phyloP scores from a whole-genome alignment of 2,113 vertebrate species.

The Labrus mixtus region DNA sequence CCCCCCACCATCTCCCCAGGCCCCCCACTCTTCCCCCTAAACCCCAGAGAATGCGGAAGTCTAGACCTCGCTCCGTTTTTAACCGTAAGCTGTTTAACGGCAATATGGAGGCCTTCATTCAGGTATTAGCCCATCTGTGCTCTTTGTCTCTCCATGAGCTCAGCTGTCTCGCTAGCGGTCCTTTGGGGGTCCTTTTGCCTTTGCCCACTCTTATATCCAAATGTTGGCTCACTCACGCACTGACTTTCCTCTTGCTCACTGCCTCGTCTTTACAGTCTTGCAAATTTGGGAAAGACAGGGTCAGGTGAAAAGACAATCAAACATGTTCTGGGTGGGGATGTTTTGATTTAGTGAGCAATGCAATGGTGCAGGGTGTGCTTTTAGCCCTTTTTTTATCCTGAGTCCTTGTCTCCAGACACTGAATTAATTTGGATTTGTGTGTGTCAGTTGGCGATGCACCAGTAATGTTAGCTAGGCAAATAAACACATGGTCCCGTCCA shows the following conservation, averaged over 20 bases:
- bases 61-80: slow-evolving; percentile 95
- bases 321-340: slow-evolving; percentile 9
- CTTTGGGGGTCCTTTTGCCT: slow-evolving; percentile 81
- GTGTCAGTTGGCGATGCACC: slow-evolving; percentile 36
- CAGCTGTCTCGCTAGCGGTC: slow-evolving; percentile 83
- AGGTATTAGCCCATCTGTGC: slow-evolving; percentile 87
- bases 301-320: slow-evolving; percentile 22
- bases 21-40: slow-evolving; percentile 97
- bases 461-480: slow-evolving; percentile 34
- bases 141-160: slow-evolving; percentile 73
- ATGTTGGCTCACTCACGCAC: slow-evolving; percentile 68
- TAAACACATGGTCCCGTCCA: slow-evolving; percentile 41
- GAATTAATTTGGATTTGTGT: slow-evolving; percentile 38
- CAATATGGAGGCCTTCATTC: slow-evolving; percentile 97
- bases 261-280: slow-evolving; percentile 55
- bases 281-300: slow-evolving; percentile 18
- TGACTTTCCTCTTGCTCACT: slow-evolving; percentile 70
- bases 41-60: slow-evolving; percentile 96
- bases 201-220: slow-evolving; percentile 63
- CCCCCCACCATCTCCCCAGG: slow-evolving; percentile 88
- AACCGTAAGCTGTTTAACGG: slow-evolving; percentile 97
- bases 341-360: slow-evolving; percentile 19
- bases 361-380: slow-evolving; percentile 8
- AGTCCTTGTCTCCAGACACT: slow-evolving; percentile 15
- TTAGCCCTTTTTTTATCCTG: slow-evolving; percentile 2